A percentile compares a stretch with the other conserved stretches of the same genome.
phyloP scores from a whole-genome alignment of 2,113 vertebrate species.

The Pontoporia blainvillei region DNA sequence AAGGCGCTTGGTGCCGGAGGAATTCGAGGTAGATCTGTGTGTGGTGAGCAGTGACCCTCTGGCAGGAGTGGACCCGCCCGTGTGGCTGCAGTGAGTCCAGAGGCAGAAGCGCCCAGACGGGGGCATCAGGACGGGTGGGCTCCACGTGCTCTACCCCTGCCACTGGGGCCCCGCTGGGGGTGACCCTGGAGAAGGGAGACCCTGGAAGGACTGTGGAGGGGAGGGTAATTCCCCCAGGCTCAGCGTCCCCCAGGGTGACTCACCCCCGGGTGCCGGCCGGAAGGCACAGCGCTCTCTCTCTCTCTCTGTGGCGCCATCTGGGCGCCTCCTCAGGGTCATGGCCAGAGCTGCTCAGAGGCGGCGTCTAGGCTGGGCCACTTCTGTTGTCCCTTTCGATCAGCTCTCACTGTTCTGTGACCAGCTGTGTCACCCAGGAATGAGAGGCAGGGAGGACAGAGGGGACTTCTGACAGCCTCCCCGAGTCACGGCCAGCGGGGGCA shows the following conservation, averaged over 20 bases:
- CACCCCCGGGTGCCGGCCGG: fast-evolving
- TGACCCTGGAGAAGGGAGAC: neutral
- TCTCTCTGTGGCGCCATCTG: fast-evolving
- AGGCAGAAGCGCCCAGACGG: neutral
- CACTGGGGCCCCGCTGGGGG: neutral
- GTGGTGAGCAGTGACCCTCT: fast-evolving
- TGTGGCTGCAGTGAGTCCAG: fast-evolving
- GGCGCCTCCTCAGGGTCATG: neutral
- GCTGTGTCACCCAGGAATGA: neutral
- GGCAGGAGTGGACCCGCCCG: neutral
- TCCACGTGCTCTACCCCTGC: fast-evolving
- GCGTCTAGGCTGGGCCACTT: neutral
- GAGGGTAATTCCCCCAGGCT: neutral
- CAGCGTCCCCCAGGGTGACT: fast-evolving
- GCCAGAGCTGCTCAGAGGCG: neutral
- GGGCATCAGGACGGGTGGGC: fast-evolving
- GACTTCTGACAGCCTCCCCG: neutral
- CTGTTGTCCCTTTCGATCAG: neutral
- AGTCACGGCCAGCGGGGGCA: neutral
- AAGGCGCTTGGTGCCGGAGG: no score
- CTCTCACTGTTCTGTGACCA: neutral
- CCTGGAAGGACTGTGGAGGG: neutral
- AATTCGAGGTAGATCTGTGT: neutral
- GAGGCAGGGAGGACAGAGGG: neutral
- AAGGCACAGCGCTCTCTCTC: fast-evolving